Evolutionary conservation across 2,888 invertebrate genomes (phyloP), one percentile per base, ranked within the genome.

Genomic region (Pyrrhia umbra): DNA sequence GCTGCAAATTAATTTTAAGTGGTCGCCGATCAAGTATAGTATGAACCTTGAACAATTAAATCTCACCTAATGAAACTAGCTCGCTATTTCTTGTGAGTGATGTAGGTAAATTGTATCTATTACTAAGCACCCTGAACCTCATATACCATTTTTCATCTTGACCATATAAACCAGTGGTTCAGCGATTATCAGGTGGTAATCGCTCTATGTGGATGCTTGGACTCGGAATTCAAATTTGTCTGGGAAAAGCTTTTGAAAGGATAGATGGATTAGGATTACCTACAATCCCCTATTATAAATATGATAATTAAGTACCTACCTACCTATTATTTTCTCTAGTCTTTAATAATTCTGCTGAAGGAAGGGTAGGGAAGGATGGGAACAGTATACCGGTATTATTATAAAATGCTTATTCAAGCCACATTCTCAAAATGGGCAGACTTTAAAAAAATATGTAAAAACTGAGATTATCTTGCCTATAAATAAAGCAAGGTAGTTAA

Each of bases 401-500:
- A n/a, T n/a, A n/a, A 18, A 37, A 57, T 23, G 43, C 49, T 13
- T 2, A 25, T 34, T 4, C 5, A 18, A 16, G 1, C 5, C 5
- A 13, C 16, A 40, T 23, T 37, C 13, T 54, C 42, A 62, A 68
- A 55, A 63, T 45, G 45, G 40, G 9, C 43, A 40, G 59, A 66
- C 23, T 27, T 42, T 37, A 9, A 27, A 18, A 58, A 34, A 59
- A 51, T 27, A 52, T 5, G 34, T 34, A n/a, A n/a, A n/a, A n/a
- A n/a, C n/a, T n/a, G 23, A 18, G 34, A 56, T 56, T 56, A 65
- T 55, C 60, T 57, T 55, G 55, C 60, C 70, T 69, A 60, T 57
- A 61, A 64, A 74, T 77, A 60, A 59, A 52, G 21, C 47, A 55
- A 73, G 60, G 61, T 39, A 55, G 58, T 57, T 47, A 45, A 62